Base-by-base conservation (phyloP, 2,797 vertebrate genomes). In the Aplochiton taeniatus region DNA sequence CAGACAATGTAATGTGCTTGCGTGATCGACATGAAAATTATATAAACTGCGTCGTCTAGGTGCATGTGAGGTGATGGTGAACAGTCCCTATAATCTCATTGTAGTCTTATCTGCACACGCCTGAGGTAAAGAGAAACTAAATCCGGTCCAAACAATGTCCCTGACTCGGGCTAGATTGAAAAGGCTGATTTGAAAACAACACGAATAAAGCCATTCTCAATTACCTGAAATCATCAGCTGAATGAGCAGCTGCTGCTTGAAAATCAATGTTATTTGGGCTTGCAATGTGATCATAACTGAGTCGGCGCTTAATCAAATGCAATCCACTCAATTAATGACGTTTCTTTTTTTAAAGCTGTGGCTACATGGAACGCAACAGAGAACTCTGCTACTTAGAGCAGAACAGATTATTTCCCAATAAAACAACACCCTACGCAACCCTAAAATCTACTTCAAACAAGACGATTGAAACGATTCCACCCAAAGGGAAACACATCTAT, bases 181-280 rank as follows among this genome's bases (percentile, higher is more conserved):
- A 31, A 6, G 31, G 31, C 6, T 2, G 31, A 31, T 31, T 2
- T 31, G 31, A 31, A 31, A 31, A 31, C 31, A 31, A 31, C 31
- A 31, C 3, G 31, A 31, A 31, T 31, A 31, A 31, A 31, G 2
- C 31, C 31, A 2, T 31, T 31, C 31, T 31, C 31, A 31, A 31
- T 31, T 31, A 31, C 31, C 31, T 31, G 31, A 31, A 31, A 31
- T 31, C 31, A 31, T 31, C 31, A 31, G 31, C 31, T 31, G 31
- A 31, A 17, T 9, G 17, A 18, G 18, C 14, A n/a, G 13, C 8
- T 10, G 46, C 16, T 48, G 47, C 17, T 50, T 20, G 16, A 46
- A 50, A 42, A 61, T 61, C 58, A 10, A 50, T 49, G 20, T 18
- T 12, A 1, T n/a, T 58, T 58, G 11, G 58, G 58, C 58, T 7